Percentiles rank a stretch among this genome's conserved stretches.
These are phyloP conservation scores for Tillus elongatus DNA, from an alignment of 2,888 invertebrate genomes.

Conservation along the genomic window DNA sequence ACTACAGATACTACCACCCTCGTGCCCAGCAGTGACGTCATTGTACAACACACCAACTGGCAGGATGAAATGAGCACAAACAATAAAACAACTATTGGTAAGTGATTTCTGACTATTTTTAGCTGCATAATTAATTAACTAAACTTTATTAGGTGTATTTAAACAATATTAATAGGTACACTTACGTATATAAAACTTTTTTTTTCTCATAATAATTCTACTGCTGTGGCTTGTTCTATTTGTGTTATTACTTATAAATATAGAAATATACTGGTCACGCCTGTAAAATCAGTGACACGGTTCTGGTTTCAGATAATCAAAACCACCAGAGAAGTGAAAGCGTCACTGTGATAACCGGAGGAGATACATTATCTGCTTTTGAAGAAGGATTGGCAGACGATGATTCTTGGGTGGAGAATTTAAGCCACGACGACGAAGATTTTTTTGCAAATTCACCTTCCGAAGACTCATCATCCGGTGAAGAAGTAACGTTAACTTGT, in stretches of 20 bases:
- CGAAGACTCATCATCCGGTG: slow-evolving; percentile 58
- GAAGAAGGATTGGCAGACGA: slow-evolving; percentile 84
- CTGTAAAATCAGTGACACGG: too few relatives aligned
- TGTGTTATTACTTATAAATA: too few relatives aligned
- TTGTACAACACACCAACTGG: slow-evolving; percentile 58
- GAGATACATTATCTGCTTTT: slow-evolving; percentile 61
- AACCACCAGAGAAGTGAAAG: slow-evolving; percentile 39
- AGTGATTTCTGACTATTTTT: slow-evolving; percentile 18
- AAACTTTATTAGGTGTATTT: too few relatives aligned
- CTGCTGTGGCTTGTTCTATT: too few relatives aligned
- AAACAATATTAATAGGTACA: too few relatives aligned
- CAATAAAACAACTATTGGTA: slow-evolving; percentile 8
- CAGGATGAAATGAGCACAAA: slow-evolving; percentile 39
- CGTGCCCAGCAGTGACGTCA: slow-evolving; percentile 50
- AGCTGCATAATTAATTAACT: too few relatives aligned
- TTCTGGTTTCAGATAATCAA: slow-evolving; percentile 27
- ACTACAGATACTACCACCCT: slow-evolving; percentile 67
- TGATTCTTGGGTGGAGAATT: slow-evolving; percentile 86
- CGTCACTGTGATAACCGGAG: slow-evolving; percentile 61
- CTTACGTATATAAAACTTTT: too few relatives aligned
- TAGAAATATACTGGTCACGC: too few relatives aligned
- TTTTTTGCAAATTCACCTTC: slow-evolving; percentile 52
- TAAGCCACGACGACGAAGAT: slow-evolving; percentile 64
- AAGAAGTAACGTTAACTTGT: slow-evolving; percentile 51
- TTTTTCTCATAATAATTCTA: too few relatives aligned